Percentiles rank a stretch among this genome's conserved stretches.
Conservation (phyloP, 2,113 vertebrate genomes). For the Hyperoodon ampullatus region DNA sequence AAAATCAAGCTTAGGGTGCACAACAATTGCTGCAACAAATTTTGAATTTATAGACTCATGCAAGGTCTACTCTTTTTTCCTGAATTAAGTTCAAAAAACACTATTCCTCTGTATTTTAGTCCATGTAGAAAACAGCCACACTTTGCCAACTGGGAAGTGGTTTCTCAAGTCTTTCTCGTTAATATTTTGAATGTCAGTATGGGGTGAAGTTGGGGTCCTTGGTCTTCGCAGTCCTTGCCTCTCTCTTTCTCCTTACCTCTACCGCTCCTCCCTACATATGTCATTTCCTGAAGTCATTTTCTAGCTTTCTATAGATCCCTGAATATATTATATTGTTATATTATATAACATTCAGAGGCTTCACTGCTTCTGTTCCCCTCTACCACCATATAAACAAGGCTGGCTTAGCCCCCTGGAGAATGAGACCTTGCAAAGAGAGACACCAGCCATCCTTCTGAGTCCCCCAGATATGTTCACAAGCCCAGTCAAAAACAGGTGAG, state of each 20-base stretch:
- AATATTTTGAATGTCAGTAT: neutral
- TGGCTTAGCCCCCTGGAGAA: neutral
- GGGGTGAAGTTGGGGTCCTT: neutral
- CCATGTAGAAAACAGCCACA: neutral
- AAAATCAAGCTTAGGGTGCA: neutral
- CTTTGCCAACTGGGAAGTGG: neutral
- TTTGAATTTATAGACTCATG: slow-evolving; percentile 10
- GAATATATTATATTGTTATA: neutral
- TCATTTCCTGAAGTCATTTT: neutral
- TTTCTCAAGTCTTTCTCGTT: neutral
- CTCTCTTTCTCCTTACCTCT: neutral
- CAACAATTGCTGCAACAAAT: neutral
- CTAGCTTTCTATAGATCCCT: neutral
- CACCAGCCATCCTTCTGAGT: neutral
- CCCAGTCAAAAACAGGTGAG: neutral
- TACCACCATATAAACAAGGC: neutral
- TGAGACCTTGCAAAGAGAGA: neutral
- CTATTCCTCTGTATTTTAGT: neutral
- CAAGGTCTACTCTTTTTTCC: neutral
- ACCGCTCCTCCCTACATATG: neutral
- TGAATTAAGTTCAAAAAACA: slow-evolving; percentile 12
- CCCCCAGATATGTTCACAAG: neutral
- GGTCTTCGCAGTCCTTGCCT: neutral
- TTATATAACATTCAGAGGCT: neutral
- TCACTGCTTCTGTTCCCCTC: neutral